Conservation (phyloP, 2,888 invertebrate genomes). For the Yponomeuta cagnagella region DNA sequence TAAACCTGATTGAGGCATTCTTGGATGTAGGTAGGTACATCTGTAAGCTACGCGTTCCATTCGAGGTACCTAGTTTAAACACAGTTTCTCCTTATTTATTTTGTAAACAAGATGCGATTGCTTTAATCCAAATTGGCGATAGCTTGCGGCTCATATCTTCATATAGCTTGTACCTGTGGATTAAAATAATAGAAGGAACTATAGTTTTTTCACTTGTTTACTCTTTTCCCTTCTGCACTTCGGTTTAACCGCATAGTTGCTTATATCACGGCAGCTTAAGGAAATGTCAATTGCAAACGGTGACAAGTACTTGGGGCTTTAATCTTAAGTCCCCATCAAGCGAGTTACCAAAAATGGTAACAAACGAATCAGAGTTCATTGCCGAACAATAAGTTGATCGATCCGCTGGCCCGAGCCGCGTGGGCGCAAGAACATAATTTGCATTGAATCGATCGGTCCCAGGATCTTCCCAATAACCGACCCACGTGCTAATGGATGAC, state of each 20-base stretch:
- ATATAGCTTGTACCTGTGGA: neutral
- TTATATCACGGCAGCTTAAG: conserved; percentile 22
- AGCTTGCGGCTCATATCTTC: neutral
- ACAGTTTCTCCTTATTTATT: neutral
- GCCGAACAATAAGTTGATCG: conserved; percentile 41
- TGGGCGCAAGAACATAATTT: conserved; percentile 54
- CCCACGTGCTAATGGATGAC: conserved; percentile 11
- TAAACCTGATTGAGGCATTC: conserved; percentile 7
- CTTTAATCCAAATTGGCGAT: neutral
- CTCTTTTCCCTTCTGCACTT: neutral
- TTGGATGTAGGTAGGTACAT: neutral
- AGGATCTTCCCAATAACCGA: conserved; percentile 16
- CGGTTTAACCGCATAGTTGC: neutral
- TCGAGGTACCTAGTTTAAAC: neutral
- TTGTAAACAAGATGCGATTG: neutral
- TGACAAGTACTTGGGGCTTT: conserved; percentile 20
- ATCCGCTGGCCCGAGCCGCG: conserved; percentile 47
- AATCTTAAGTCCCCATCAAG: conserved; percentile 5
- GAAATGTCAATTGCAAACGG: conserved; percentile 55
- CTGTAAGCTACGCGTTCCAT: neutral
- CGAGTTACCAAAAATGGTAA: conserved; percentile 11
- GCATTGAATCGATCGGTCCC: conserved; percentile 69
- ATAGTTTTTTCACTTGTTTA: too few relatives aligned
- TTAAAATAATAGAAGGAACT: neutral
- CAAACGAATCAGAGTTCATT: conserved; percentile 10